phyloP scores from a whole-genome alignment of 2,113 vertebrate species.

The Elanus axillaris region DNA sequence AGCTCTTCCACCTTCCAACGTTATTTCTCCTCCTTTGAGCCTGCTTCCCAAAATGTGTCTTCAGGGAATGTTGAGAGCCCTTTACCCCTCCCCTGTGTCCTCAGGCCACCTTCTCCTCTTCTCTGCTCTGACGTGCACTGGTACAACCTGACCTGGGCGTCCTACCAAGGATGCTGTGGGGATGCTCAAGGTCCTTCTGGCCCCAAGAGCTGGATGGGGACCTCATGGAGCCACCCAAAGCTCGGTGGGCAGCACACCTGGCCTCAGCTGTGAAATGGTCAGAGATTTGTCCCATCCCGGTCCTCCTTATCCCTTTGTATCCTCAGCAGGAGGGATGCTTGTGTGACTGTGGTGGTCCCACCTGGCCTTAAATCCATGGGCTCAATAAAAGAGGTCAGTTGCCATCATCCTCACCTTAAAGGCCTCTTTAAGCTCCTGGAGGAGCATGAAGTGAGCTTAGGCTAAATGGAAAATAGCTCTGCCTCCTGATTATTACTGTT shows the following conservation, averaged over 20 bases:
- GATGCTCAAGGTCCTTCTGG: background rate
- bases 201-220: background rate
- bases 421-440: background rate
- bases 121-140: fast-evolving
- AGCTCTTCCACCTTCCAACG: background rate
- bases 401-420: background rate
- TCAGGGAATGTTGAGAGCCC: background rate
- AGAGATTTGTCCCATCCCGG: background rate
- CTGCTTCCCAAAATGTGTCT: background rate
- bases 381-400: background rate
- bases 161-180: too few relatives aligned
- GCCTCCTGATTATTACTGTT: background rate
- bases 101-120: background rate
- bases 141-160: background rate
- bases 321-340: background rate
- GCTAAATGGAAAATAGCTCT: background rate
- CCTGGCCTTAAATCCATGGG: background rate
- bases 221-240: too few relatives aligned
- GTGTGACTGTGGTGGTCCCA: background rate
- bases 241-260: background rate
- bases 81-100: background rate
- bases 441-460: background rate
- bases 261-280: background rate
- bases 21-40: background rate
- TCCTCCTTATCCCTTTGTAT: background rate